These are phyloP conservation scores for Mus caroli DNA, from an alignment of 2,797 vertebrate genomes.

Conservation along the genomic window DNA sequence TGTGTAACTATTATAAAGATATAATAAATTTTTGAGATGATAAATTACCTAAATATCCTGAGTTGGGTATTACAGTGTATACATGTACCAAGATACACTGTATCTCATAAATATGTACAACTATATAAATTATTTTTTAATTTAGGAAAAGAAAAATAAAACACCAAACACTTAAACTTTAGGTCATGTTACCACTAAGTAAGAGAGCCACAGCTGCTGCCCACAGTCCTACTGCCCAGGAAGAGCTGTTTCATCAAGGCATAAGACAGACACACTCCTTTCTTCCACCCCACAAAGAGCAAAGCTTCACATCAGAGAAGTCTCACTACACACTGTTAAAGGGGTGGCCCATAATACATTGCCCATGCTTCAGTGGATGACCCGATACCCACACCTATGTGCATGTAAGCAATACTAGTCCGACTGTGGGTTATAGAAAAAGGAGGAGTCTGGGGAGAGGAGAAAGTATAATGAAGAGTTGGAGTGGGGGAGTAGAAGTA, in stretches of 20 bases:
- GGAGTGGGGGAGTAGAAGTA: background rate
- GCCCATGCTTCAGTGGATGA: background rate
- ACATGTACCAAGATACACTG: background rate
- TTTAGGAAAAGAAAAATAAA: background rate
- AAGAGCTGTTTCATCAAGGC: background rate
- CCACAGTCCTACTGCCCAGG: background rate
- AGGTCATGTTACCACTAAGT: background rate
- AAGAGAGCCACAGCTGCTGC: slow-evolving; percentile 4
- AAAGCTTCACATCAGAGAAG: slow-evolving; percentile 44
- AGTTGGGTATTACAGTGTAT: background rate
- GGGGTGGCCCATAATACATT: background rate
- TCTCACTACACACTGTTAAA: background rate
- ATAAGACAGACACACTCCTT: slow-evolving; percentile 1
- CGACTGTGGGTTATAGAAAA: background rate
- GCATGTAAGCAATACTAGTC: background rate
- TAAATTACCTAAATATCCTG: background rate
- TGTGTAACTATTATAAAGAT: background rate
- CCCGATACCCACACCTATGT: background rate
- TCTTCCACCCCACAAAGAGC: background rate
- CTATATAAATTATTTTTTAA: background rate
- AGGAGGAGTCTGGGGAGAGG: background rate
- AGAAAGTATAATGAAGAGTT: background rate
- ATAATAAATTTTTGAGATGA: background rate
- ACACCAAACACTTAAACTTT: background rate
- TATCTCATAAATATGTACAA: background rate